A percentile compares a stretch with the other conserved stretches of the same genome.
These are phyloP conservation scores for Girardia tigrina DNA, from an alignment of 2,888 invertebrate genomes.

Conservation along the genomic window DNA sequence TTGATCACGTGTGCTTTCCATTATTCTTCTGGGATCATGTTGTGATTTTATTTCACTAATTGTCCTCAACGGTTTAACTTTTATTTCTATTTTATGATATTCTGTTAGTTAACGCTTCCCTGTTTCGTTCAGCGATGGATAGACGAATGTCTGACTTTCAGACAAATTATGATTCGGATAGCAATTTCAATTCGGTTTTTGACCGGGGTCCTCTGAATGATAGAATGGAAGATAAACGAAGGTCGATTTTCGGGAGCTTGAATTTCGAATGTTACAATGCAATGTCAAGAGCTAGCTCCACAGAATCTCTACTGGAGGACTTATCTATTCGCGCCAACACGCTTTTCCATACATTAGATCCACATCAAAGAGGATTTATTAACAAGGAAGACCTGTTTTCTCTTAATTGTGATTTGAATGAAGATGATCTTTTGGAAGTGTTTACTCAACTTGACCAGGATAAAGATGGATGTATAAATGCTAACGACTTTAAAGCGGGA, in stretches of 20 bases:
- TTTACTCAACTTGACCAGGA: background rate
- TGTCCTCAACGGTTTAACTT: no score
- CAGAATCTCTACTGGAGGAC: background rate
- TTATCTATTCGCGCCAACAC: background rate
- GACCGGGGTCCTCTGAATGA: background rate
- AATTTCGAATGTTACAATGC: background rate
- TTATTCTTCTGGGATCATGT: no score
- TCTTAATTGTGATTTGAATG: background rate
- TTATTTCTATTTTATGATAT: no score
- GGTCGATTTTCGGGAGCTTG: background rate
- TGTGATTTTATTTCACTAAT: no score
- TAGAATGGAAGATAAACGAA: background rate
- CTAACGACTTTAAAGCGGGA: background rate
- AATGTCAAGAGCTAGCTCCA: background rate
- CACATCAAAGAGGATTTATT: background rate
- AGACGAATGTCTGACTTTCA: background rate
- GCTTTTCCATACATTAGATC: background rate
- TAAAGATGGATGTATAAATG: constrained; percentile 1
- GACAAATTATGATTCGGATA: background rate
- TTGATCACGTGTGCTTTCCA: no score
- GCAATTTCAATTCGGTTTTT: background rate
- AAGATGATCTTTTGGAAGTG: background rate
- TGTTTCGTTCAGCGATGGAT: no score
- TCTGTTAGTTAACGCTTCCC: no score
- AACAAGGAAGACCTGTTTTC: background rate